A percentile compares a stretch with the other conserved stretches of the same genome.
These are phyloP conservation scores for Australoheros scitulus DNA, from an alignment of 2,113 vertebrate species.

Conservation along the genomic window DNA sequence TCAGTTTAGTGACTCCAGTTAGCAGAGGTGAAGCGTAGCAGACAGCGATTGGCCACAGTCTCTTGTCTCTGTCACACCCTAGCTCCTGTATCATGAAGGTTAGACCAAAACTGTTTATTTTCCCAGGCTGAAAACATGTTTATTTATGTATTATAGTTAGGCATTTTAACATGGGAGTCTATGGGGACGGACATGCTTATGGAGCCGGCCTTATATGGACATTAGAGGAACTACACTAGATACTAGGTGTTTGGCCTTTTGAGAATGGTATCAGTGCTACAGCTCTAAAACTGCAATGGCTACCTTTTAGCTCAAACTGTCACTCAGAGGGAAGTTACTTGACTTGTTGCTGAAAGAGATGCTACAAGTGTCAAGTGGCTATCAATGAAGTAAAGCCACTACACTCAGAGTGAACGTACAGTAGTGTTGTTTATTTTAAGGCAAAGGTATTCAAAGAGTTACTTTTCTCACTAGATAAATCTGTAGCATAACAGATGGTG, in stretches of 20 bases:
- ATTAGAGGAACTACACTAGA: neutral
- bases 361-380: neutral
- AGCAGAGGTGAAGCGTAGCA: neutral
- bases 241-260: rapidly evolving
- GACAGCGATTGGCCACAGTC: neutral
- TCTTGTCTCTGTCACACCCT: rapidly evolving
- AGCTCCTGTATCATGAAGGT: neutral
- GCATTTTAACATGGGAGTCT: rapidly evolving
- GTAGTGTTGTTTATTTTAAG: neutral
- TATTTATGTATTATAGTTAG: neutral
- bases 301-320: neutral
- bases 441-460: neutral
- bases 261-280: neutral
- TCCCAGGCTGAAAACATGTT: neutral
- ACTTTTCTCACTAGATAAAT: neutral
- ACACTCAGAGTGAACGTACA: neutral
- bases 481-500: neutral
- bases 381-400: neutral
- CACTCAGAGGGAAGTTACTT: neutral
- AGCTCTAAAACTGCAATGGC: neutral
- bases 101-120: neutral
- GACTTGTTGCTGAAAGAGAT: neutral
- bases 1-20: neutral
- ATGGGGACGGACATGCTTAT: neutral
- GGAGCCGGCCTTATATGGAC: neutral